These are phyloP conservation scores for Cataglyphis altisquamis DNA, from an alignment of 2,888 invertebrate genomes.

Conservation along the genomic window DNA sequence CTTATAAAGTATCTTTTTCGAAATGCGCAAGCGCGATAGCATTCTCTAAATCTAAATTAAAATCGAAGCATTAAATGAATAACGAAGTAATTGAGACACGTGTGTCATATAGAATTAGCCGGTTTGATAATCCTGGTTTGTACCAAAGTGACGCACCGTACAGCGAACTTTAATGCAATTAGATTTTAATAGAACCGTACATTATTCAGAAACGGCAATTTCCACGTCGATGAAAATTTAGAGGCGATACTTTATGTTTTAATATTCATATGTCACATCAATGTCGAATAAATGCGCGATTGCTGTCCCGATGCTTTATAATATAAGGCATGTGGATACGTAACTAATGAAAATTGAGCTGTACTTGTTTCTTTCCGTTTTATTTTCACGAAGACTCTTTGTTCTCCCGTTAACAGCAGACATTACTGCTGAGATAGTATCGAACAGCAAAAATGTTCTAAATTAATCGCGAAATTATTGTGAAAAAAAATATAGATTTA, in stretches of 20 bases:
- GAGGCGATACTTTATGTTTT: slow-evolving; percentile 52
- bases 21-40: slow-evolving; percentile 35
- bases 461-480: slow-evolving; percentile 7
- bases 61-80: slow-evolving; percentile 59
- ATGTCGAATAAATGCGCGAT: slow-evolving; percentile 50
- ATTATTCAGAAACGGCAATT: slow-evolving; percentile 73
- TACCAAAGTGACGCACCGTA: slow-evolving; percentile 56
- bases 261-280: slow-evolving; percentile 53
- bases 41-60: slow-evolving; percentile 55
- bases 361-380: slow-evolving; percentile 30
- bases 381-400: slow-evolving; percentile 15
- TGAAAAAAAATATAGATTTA: neutral
- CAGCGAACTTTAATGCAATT: slow-evolving; percentile 64
- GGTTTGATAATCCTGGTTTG: slow-evolving; percentile 49
- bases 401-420: neutral
- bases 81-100: slow-evolving; percentile 58
- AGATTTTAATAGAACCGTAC: slow-evolving; percentile 69
- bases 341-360: slow-evolving; percentile 45
- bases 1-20: neutral
- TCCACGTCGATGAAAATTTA: slow-evolving; percentile 66
- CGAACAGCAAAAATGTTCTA: neutral
- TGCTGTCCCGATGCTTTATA: slow-evolving; percentile 45
- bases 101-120: slow-evolving; percentile 53
- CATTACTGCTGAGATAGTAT: neutral
- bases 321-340: neutral